Evolutionary conservation across 2,797 vertebrate species (phyloP), one percentile per base, ranked within the genome.

Genomic region (Xiphorhynchus erythropygius): DNA sequence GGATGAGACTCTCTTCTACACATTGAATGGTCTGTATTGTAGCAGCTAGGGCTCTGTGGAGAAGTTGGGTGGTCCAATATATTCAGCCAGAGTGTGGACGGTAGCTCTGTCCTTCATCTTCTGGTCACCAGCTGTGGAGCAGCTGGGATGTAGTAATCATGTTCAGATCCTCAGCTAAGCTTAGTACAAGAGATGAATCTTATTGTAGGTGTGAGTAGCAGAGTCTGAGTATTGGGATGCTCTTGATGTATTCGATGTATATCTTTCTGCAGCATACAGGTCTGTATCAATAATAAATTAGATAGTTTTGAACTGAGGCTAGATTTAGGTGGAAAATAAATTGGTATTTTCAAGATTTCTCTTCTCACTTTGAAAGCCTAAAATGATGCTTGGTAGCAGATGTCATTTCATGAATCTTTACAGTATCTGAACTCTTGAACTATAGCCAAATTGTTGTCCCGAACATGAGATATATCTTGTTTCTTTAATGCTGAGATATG

Each of bases 231-330:
- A 6, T 37, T 76, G 52, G 47, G 63, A 50, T 41, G 13, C 6
- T 79, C 23, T 52, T 3, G 1, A 47, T 4, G 0, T 71, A 68
- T 79, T 90, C 0, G 2, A 76, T 32, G 11, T 60, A 28, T 37
- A 7, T 59, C 60, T 90, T 73, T 13, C 52, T 70, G 28, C 71
- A 89, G 44, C 32, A 8, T 47, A 4, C 1, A 1, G 4, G 24
- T 47, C 17, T 84, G 7, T 67, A 41, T 46, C 37, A 59, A 50
- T 76, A 87, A 87, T 59, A n/a, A 67, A 70, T 82, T n/a, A 60
- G 10, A 32, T 23, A 24, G 9, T 35, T 93, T 87, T 74, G 60
- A 70, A 74, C 21, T 52, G 13, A 28, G 67, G 23, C 3, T 91
- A 32, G 28, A 83, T 74, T 59, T 59, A 73, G 11, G 25, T 75